A percentile compares a stretch with the other conserved stretches of the same genome.
These are phyloP conservation scores for Caenorhabditis inopinata DNA, from an alignment of 1,140 invertebrate species.

Conservation along the genomic window DNA sequence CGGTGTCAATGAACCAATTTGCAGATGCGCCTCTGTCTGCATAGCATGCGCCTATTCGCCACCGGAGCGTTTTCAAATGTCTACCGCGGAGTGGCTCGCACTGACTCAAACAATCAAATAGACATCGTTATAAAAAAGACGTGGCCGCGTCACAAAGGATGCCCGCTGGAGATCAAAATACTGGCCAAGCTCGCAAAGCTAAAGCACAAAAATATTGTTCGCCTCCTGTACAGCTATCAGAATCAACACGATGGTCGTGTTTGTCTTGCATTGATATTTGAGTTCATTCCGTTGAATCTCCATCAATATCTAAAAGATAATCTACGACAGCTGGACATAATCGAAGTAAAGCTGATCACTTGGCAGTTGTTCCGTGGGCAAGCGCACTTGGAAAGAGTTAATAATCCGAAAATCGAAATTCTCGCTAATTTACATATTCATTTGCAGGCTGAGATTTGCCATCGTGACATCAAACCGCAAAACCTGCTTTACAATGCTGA, in stretches of 20 bases:
- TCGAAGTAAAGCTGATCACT: slow-evolving; percentile 55
- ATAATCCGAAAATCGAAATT: not conserved
- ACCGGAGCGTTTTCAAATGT: slow-evolving; percentile 56
- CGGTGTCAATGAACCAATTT: no score
- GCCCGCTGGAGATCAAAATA: slow-evolving; percentile 38
- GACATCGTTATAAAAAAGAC: slow-evolving; percentile 56
- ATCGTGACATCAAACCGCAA: slow-evolving; percentile 61
- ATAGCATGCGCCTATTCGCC: slow-evolving; percentile 51
- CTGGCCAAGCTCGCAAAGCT: slow-evolving; percentile 40
- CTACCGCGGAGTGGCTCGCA: slow-evolving; percentile 42
- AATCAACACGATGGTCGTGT: not conserved
- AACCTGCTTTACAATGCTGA: slow-evolving; percentile 56
- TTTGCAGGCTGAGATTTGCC: slow-evolving; percentile 48
- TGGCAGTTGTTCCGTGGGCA: slow-evolving; percentile 59
- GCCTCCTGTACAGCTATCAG: slow-evolving; percentile 51
- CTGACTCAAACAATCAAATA: not conserved
- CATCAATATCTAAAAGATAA: slow-evolving; percentile 35
- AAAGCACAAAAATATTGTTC: slow-evolving; percentile 58
- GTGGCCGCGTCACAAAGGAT: slow-evolving; percentile 30
- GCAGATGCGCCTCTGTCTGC: slow-evolving; percentile 38
- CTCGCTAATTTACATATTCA: not conserved
- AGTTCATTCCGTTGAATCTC: slow-evolving; percentile 52
- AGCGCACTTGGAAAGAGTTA: slow-evolving; percentile 46
- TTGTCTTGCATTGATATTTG: slow-evolving; percentile 47
- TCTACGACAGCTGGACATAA: slow-evolving; percentile 32